Conservation (phyloP, 1,140 invertebrate genomes). For the Anoplophora glabripennis region DNA sequence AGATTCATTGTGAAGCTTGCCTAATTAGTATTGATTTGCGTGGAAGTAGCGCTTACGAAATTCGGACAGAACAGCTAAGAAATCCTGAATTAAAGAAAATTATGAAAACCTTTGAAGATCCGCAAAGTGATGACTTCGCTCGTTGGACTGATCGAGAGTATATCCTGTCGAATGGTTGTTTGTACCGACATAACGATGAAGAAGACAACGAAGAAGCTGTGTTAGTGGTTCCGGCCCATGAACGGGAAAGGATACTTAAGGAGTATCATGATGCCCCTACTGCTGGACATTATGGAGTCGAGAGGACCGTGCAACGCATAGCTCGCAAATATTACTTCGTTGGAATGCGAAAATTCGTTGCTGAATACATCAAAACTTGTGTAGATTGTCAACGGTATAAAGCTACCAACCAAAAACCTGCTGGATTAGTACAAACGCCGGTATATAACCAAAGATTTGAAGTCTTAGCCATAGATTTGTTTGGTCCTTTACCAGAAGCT, state of each 20-base stretch:
- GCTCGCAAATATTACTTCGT: too few relatives aligned
- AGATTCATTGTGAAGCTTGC: background rate
- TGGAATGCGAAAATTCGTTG: too few relatives aligned
- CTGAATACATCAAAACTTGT: conserved; percentile 26
- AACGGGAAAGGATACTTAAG: conserved; percentile 21
- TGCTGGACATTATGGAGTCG: conserved; percentile 37
- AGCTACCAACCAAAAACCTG: conserved; percentile 24
- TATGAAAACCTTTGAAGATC: conserved; percentile 7
- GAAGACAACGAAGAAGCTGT: conserved; percentile 30
- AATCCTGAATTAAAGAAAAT: conserved; percentile 16
- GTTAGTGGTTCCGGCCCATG: conserved; percentile 29
- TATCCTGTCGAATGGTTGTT: conserved; percentile 33
- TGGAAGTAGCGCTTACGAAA: background rate
- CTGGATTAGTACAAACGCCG: conserved; percentile 26
- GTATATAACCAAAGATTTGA: conserved; percentile 26
- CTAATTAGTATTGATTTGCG: background rate
- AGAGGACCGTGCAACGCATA: too few relatives aligned
- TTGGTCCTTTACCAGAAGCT: conserved; percentile 23
- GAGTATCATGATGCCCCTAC: conserved; percentile 33
- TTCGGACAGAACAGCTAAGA: conserved; percentile 16
- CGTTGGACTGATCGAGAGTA: conserved; percentile 30
- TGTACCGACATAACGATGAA: too few relatives aligned
- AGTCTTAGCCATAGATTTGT: conserved; percentile 30
- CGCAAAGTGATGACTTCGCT: too few relatives aligned
- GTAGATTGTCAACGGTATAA: conserved; percentile 24